Base-by-base conservation (phyloP, 2,797 vertebrate genomes). In the Amniataba percoides region DNA sequence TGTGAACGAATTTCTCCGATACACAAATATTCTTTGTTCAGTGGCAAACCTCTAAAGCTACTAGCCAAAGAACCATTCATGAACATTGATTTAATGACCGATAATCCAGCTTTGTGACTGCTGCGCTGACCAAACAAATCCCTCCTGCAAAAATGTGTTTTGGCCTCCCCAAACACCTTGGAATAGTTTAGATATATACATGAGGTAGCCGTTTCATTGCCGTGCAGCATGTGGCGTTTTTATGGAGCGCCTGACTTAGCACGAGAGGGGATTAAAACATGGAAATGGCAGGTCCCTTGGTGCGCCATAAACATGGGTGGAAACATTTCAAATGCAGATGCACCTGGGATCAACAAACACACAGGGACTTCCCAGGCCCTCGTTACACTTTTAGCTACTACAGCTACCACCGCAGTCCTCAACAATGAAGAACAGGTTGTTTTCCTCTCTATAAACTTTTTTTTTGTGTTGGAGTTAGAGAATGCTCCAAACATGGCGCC, bases 161-260 rank as follows among this genome's bases (percentile, higher is more conserved):
- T 80, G 77, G 79, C 77, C 84, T 86, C 71, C 27, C 42, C 53
- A 16, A 67, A 77, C 87, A 86, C 80, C 77, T 80, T 87, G 89
- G 80, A 88, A 63, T 77, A 67, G 78, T 88, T 90, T 87, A 68
- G 62, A 78, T 60, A 73, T 64, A 84, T 85, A 85, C 80, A 82
- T 83, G 87, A 93, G 90, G 91, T 92, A 92, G 93, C 89, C 46
- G 76, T 91, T 94, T 93, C 91, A 91, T 71, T 81, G 85, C 87
- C 63, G 79, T 88, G 86, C 92, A 95, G 94, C 93, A 95, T 95
- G 92, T 95, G 92, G 90, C 67, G 55, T 77, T 94, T 95, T 95
- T 95, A 95, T 94, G 84, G 94, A 91, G 87, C 40, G 77, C 85
- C 87, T 88, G 87, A 91, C 86, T 90, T 87, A 90, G 88, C 91